A percentile compares a stretch with the other conserved stretches of the same genome.
Conservation (phyloP, 2,113 vertebrate species). For the Cricetomys ansorgei region DNA sequence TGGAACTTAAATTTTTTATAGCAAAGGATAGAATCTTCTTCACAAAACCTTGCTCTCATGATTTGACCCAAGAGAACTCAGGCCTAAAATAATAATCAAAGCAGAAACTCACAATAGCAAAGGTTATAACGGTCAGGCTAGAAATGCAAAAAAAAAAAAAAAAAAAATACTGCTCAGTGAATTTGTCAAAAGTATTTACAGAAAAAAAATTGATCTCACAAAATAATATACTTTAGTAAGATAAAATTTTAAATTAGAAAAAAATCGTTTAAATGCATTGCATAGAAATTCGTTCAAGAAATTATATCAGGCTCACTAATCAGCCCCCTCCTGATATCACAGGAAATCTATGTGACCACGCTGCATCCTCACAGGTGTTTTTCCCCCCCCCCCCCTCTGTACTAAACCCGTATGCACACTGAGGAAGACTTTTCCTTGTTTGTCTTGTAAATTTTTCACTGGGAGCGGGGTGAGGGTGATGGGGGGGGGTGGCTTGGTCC, state of each 20-base stretch:
- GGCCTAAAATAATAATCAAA: not conserved
- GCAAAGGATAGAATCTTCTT: slow-evolving; percentile 32
- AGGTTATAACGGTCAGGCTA: not conserved
- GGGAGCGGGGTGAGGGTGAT: too few species aligned
- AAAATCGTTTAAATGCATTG: not conserved
- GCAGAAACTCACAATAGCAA: slow-evolving; percentile 36
- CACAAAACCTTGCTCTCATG: not conserved
- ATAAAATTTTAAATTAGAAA: slow-evolving; percentile 50
- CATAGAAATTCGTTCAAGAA: slow-evolving; percentile 23
- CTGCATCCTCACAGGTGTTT: not conserved
- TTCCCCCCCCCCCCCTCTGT: too few species aligned
- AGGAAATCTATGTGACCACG: not conserved
- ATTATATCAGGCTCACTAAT: not conserved
- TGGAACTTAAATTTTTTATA: not conserved
- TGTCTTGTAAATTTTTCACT: not conserved
- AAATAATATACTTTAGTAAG: not conserved
- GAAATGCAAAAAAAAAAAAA: too few species aligned
- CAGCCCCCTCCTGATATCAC: not conserved
- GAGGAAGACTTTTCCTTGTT: not conserved
- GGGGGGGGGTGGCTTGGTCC: not conserved
- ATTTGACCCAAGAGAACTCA: not conserved
- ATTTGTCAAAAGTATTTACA: not conserved
- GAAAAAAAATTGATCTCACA: slow-evolving; percentile 28
- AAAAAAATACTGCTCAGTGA: not conserved
- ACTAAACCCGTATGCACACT: not conserved